These are phyloP conservation scores for Suricata suricatta DNA, from an alignment of 2,113 vertebrate genomes.

Conservation along the genomic window DNA sequence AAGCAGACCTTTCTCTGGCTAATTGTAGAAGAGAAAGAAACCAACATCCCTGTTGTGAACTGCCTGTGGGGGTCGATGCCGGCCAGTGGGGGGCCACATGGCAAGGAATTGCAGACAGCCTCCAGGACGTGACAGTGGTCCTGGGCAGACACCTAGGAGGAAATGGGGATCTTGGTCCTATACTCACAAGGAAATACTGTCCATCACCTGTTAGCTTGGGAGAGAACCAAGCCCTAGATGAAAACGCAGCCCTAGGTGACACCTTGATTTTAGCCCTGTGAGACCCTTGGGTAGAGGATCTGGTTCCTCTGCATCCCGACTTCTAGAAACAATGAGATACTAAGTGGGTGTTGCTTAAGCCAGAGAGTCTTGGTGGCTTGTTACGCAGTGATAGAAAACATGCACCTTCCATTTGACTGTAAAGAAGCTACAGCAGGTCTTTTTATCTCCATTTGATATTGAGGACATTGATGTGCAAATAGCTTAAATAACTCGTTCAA, in stretches of 20 bases:
- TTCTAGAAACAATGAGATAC: neutral
- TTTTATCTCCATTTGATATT: neutral
- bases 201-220: neutral
- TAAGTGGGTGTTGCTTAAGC: neutral
- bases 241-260: neutral
- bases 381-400: neutral
- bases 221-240: neutral
- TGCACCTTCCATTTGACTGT: neutral
- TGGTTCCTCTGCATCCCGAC: neutral
- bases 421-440: neutral
- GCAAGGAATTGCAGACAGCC: neutral
- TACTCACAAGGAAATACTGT: neutral
- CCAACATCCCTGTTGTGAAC: neutral
- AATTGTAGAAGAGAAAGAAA: neutral
- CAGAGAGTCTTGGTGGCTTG: neutral
- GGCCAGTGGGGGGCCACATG: neutral
- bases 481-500: neutral
- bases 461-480: neutral
- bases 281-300: neutral
- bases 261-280: neutral
- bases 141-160: neutral
- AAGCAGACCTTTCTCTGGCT: neutral
- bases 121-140: neutral
- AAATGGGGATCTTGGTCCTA: neutral
- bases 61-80: neutral